Evolutionary conservation across 2,888 invertebrate genomes (phyloP).

Genomic region (Agonopterix alstromeriana): DNA sequence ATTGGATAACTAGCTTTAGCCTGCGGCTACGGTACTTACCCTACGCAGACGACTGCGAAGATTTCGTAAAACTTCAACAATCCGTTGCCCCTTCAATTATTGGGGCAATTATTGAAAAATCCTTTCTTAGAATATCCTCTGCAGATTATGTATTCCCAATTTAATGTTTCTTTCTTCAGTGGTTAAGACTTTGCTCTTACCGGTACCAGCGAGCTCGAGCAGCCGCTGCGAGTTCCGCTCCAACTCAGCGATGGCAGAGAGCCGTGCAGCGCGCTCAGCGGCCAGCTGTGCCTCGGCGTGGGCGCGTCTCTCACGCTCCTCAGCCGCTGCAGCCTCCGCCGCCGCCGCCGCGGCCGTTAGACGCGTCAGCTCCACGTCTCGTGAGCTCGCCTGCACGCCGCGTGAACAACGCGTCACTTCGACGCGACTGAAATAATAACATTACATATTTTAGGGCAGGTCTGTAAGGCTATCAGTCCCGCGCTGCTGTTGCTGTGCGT

Average conservation of each 20-base stretch:
- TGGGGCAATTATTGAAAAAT: too few species aligned
- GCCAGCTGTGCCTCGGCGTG: slow-evolving; percentile 79
- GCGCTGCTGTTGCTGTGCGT: too few species aligned
- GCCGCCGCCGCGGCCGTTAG: slow-evolving; percentile 77
- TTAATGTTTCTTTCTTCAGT: too few species aligned
- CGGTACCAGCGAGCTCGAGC: slow-evolving; percentile 74
- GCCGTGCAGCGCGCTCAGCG: slow-evolving; percentile 83
- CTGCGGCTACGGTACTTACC: too few species aligned
- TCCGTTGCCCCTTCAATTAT: too few species aligned
- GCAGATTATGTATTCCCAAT: too few species aligned
- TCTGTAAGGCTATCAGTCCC: too few species aligned
- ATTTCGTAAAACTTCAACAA: too few species aligned
- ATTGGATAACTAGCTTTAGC: too few species aligned
- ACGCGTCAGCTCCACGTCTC: slow-evolving; percentile 79
- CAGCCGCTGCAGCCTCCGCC: slow-evolving; percentile 78
- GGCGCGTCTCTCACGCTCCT: slow-evolving; percentile 74
- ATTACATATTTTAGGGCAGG: background rate
- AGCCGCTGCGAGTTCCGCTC: slow-evolving; percentile 85
- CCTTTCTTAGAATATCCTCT: too few species aligned
- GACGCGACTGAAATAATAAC: slow-evolving; percentile 29
- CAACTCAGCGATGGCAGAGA: slow-evolving; percentile 84
- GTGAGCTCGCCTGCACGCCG: slow-evolving; percentile 80
- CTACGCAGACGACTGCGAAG: too few species aligned
- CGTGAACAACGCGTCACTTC: slow-evolving; percentile 72
- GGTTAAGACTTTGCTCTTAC: slow-evolving; percentile 23